phyloP scores from a whole-genome alignment of 2,797 vertebrate genomes.

The Mus minutoides region DNA sequence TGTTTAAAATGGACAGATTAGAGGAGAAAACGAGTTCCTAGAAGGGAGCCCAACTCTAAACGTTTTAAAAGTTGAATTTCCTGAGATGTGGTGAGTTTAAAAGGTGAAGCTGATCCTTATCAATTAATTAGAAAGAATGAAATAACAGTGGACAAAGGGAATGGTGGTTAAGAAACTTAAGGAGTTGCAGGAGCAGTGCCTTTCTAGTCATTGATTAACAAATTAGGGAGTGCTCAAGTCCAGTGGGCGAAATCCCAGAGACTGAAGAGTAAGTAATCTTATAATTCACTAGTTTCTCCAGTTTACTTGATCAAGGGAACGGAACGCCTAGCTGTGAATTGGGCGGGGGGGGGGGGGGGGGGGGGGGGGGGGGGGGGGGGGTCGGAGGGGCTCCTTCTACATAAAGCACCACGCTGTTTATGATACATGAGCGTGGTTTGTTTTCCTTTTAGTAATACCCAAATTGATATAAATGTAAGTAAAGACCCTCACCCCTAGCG shows the following conservation, averaged over 20 bases:
- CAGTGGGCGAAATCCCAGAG: background rate
- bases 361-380: rapidly evolving
- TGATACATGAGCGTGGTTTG: background rate
- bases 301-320: background rate
- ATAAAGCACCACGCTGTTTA: background rate
- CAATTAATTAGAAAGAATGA: slow-evolving; percentile 81
- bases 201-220: slow-evolving; percentile 74
- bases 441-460: background rate
- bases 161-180: slow-evolving; percentile 74
- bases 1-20: slow-evolving; percentile 21
- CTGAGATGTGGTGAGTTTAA: background rate
- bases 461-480: background rate
- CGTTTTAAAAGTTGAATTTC: slow-evolving; percentile 75
- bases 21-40: slow-evolving; percentile 59
- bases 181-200: slow-evolving; percentile 47
- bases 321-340: background rate
- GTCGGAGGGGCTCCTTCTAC: background rate
- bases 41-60: slow-evolving; percentile 63
- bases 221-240: slow-evolving; percentile 45
- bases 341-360: background rate
- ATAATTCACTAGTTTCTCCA: slow-evolving; percentile 32
- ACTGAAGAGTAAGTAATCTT: slow-evolving; percentile 48
- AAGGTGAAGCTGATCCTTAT: slow-evolving; percentile 67
- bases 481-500: slow-evolving; percentile 15
- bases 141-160: slow-evolving; percentile 66